A percentile compares a stretch with the other conserved stretches of the same genome.
Evolutionary conservation across 2,797 vertebrate genomes (phyloP).

Genomic region (Macroramphosus scolopax): DNA sequence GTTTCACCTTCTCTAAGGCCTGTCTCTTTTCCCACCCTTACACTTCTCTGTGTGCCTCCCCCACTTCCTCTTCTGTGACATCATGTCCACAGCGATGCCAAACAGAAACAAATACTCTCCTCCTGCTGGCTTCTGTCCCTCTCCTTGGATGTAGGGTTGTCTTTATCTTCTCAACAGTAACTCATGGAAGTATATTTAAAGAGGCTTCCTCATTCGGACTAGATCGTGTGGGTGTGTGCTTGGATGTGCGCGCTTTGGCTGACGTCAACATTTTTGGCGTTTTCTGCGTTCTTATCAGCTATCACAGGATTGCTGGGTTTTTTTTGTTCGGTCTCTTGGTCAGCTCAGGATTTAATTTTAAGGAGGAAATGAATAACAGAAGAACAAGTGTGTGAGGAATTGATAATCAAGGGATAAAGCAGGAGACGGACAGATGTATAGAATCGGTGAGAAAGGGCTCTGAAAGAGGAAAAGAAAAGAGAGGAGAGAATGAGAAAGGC

Average conservation of each 20-base stretch:
- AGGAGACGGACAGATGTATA: conserved; percentile 35
- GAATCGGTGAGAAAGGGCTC: conserved; percentile 50
- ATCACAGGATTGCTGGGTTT: conserved; percentile 76
- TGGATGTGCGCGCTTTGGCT: neutral
- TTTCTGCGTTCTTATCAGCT: conserved; percentile 42
- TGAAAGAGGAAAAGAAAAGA: conserved; percentile 51
- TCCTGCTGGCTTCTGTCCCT: too few relatives aligned
- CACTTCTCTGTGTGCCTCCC: neutral
- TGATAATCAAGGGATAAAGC: conserved; percentile 47
- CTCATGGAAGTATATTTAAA: too few relatives aligned
- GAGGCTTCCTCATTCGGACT: too few relatives aligned
- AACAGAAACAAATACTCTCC: too few relatives aligned
- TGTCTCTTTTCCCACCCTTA: neutral
- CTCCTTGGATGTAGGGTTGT: too few relatives aligned
- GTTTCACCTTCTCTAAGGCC: neutral
- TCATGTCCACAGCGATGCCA: too few relatives aligned
- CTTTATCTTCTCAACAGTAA: too few relatives aligned
- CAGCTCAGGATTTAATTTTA: conserved; percentile 69
- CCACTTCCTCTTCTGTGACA: too few relatives aligned
- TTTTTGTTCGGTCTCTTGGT: conserved; percentile 23
- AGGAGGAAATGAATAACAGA: neutral
- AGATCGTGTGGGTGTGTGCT: neutral
- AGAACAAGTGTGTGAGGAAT: conserved; percentile 24
- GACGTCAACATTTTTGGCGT: conserved; percentile 32
- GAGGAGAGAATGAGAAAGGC: neutral